These are phyloP conservation scores for Botia kubotai DNA, from an alignment of 2,797 vertebrate species.

Conservation along the genomic window DNA sequence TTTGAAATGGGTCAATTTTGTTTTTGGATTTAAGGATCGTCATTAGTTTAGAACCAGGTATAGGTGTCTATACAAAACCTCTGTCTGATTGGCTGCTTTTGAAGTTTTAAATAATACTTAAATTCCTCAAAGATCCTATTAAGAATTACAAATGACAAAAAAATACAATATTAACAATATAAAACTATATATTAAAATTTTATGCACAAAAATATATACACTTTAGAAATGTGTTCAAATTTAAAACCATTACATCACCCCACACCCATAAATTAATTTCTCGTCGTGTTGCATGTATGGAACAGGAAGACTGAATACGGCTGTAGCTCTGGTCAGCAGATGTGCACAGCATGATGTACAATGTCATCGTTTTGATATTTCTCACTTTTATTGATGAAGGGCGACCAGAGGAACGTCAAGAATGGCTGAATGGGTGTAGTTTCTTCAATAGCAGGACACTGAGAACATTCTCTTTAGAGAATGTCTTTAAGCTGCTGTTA, in stretches of 20 bases:
- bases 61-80: too few species aligned
- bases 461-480: constrained; percentile 12
- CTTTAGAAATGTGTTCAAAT: too few species aligned
- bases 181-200: too few species aligned
- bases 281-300: neutral
- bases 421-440: constrained; percentile 6
- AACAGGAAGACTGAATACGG: constrained; percentile 5
- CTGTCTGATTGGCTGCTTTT: too few species aligned
- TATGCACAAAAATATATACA: too few species aligned
- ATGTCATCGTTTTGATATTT: constrained; percentile 30
- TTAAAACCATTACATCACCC: neutral
- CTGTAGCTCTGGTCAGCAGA: constrained; percentile 45
- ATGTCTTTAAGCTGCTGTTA: constrained; percentile 16
- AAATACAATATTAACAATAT: too few species aligned
- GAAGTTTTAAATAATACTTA: too few species aligned
- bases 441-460: constrained; percentile 21
- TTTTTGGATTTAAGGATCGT: too few species aligned
- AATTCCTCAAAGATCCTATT: too few species aligned
- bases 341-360: constrained; percentile 43
- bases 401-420: neutral
- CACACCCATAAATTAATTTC: neutral
- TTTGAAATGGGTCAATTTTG: too few species aligned
- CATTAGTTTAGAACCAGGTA: too few species aligned
- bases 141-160: too few species aligned
- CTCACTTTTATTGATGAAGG: constrained; percentile 24